phyloP scores from a whole-genome alignment of 2,797 vertebrate species.

The Danio kyathit region DNA sequence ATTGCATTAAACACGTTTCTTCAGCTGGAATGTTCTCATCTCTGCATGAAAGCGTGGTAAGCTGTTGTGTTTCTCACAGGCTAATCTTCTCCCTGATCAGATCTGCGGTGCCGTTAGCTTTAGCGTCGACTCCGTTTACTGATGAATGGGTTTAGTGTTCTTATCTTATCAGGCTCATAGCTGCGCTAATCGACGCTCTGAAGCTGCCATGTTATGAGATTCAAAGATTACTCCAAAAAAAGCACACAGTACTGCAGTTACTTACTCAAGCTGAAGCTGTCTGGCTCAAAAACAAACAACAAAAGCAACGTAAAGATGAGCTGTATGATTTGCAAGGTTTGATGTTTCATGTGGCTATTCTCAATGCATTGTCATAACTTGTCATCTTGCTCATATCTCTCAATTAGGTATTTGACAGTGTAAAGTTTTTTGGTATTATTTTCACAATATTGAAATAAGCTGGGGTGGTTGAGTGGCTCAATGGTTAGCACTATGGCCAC shows the following conservation, averaged over 20 bases:
- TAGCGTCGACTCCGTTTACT: background rate
- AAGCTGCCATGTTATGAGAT: slow-evolving; percentile 1
- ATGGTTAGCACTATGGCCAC: too few relatives aligned
- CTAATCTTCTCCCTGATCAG: background rate
- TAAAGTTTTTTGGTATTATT: too few relatives aligned
- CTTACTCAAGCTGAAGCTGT: background rate
- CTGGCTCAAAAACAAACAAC: background rate
- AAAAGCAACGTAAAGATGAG: background rate
- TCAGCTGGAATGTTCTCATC: background rate
- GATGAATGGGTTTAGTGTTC: slow-evolving; percentile 38
- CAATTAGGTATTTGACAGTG: too few relatives aligned
- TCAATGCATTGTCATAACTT: background rate
- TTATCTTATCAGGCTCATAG: slow-evolving; percentile 21
- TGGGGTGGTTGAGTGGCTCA: too few relatives aligned
- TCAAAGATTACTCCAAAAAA: slow-evolving; percentile 10
- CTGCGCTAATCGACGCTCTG: background rate
- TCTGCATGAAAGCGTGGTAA: background rate
- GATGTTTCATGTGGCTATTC: background rate
- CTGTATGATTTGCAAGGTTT: background rate
- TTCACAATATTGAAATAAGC: too few relatives aligned
- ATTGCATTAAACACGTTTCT: background rate
- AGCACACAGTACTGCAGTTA: background rate
- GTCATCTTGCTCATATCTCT: too few relatives aligned
- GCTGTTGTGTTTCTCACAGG: background rate
- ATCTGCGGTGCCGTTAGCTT: background rate